Conservation (phyloP, 2,113 vertebrate species). For the Syngnathus typhle region DNA sequence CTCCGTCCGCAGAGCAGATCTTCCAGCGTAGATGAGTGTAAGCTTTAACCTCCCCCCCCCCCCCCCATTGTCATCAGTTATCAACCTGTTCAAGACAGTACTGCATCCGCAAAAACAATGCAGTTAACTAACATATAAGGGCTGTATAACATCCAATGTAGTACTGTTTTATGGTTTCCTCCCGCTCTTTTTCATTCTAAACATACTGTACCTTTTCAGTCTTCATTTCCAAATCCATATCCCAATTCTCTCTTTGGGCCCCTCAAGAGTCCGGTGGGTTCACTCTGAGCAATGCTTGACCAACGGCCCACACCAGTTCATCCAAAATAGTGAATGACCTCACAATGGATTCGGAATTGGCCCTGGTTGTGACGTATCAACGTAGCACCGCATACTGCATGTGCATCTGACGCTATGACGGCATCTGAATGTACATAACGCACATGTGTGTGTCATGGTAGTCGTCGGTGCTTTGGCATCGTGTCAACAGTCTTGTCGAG, state of each 20-base stretch:
- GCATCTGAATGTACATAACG: conserved; percentile 70
- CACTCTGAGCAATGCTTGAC: conserved; percentile 53
- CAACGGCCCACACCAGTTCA: conserved; percentile 37
- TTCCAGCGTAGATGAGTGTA: conserved; percentile 33
- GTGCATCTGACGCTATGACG: conserved; percentile 64
- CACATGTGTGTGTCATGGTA: conserved; percentile 59
- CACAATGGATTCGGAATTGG: conserved; percentile 63
- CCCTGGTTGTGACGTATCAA: conserved; percentile 67
- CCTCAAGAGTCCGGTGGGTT: conserved; percentile 54
- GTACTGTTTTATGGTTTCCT: conserved; percentile 4
- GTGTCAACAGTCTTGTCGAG: conserved; percentile 57
- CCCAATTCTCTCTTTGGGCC: conserved; percentile 50
- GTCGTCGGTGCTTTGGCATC: conserved; percentile 69
- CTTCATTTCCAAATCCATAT: conserved; percentile 59
- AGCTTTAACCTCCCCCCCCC: conserved; percentile 20
- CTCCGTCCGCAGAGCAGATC: conserved; percentile 32
- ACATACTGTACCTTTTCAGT: conserved; percentile 37
- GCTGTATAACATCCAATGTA: conserved; percentile 24
- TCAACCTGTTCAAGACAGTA: conserved; percentile 11
- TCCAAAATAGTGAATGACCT: conserved; percentile 48
- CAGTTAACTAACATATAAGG: conserved; percentile 19
- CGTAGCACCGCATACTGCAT: conserved; percentile 63
- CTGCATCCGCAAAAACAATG: conserved; percentile 9
- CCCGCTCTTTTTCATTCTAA: conserved; percentile 24
- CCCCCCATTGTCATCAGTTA: conserved; percentile 28